Conservation (phyloP, 1,140 invertebrate genomes). For the Meloidogyne floridensis region DNA sequence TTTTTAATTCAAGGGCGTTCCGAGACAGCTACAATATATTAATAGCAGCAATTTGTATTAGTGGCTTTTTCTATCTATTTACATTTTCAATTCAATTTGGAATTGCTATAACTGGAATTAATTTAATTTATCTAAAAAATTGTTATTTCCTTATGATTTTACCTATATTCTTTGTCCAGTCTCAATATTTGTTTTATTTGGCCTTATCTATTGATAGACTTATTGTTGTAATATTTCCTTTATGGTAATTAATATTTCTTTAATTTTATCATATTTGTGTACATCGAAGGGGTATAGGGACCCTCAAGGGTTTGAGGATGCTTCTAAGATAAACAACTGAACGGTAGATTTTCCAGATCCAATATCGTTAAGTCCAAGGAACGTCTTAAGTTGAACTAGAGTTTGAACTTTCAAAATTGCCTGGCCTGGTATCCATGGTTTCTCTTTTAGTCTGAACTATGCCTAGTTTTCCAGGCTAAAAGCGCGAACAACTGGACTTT, state of each 20-base stretch:
- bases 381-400: too few species aligned
- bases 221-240: conserved; percentile 3
- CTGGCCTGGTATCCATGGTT: too few species aligned
- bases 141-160: conserved; percentile 9
- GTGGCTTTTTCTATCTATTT: background rate
- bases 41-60: conserved; percentile 4
- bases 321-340: too few species aligned
- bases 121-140: background rate
- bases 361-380: too few species aligned
- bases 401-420: too few species aligned
- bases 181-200: conserved; percentile 14
- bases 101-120: background rate
- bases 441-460: too few species aligned
- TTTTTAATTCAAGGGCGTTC: background rate
- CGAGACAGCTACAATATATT: conserved; percentile 12
- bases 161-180: conserved; percentile 9
- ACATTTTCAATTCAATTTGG: conserved; percentile 10
- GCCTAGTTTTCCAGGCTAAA: too few species aligned
- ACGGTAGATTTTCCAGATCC: too few species aligned
- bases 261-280: too few species aligned
- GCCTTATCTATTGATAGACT: conserved; percentile 14
- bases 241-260: background rate
- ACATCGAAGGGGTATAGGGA: too few species aligned
- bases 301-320: too few species aligned
- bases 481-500: too few species aligned